A percentile compares a stretch with the other conserved stretches of the same genome.
Evolutionary conservation across 2,888 invertebrate genomes (phyloP).

Genomic region (Crossocerus cetratus): DNA sequence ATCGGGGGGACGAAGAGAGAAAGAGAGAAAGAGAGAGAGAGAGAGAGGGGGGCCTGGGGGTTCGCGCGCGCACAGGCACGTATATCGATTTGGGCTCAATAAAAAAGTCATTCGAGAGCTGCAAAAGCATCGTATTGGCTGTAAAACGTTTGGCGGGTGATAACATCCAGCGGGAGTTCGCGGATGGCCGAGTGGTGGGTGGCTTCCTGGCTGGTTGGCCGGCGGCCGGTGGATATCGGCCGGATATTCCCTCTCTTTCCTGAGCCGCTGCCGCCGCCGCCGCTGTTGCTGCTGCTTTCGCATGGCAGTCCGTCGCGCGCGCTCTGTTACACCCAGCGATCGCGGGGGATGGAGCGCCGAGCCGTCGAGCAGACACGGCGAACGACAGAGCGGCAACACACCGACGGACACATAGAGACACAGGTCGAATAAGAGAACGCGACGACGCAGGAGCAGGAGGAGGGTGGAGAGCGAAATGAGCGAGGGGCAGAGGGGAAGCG

Average conservation of each 20-base stretch:
- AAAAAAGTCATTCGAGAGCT: conserved; percentile 62
- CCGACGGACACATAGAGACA: not conserved
- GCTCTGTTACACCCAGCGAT: conserved; percentile 18
- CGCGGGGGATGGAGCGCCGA: conserved; percentile 7
- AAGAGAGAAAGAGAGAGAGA: not conserved
- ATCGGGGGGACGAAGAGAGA: conserved; percentile 7
- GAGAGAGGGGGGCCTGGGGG: not conserved
- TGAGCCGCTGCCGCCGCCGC: not conserved
- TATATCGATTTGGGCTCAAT: conserved; percentile 60
- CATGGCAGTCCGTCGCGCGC: not conserved
- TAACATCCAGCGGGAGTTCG: conserved; percentile 68
- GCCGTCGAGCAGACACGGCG: conserved; percentile 8
- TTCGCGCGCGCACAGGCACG: conserved; percentile 11
- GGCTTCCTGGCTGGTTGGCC: conserved; percentile 61
- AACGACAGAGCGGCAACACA: too few species aligned
- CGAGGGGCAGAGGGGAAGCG: conserved; percentile 38
- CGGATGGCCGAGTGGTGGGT: conserved; percentile 59
- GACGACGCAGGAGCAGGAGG: conserved; percentile 29
- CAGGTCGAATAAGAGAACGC: not conserved
- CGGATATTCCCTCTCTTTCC: conserved; percentile 30
- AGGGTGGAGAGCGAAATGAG: conserved; percentile 8
- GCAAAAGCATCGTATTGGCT: conserved; percentile 67
- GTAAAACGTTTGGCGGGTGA: conserved; percentile 69
- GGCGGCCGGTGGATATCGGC: conserved; percentile 36
- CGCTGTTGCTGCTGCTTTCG: conserved; percentile 11